Percentiles rank a stretch among this genome's conserved stretches.
Evolutionary conservation across 2,797 vertebrate genomes (phyloP).

Genomic region (Peromyscus melanophrys): DNA sequence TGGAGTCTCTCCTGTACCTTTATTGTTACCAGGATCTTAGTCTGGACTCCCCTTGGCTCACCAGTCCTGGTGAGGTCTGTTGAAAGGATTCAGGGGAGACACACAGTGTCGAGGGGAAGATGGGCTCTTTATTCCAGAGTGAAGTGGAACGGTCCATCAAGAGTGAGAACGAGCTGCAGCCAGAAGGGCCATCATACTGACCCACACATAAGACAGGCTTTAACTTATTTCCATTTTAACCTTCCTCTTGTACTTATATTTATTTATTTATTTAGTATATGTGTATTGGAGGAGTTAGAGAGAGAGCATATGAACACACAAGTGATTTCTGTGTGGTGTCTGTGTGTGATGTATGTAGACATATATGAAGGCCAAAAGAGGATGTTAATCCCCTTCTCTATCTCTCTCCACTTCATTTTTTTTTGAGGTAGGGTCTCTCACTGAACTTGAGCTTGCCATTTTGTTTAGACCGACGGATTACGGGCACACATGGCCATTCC

Average conservation of each 20-base stretch:
- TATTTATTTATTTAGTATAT: not conserved
- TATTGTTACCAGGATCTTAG: not conserved
- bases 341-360: not conserved
- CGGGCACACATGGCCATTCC: not conserved
- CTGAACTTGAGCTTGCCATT: not conserved
- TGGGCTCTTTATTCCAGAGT: not conserved
- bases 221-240: not conserved
- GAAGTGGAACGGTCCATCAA: not conserved
- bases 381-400: not conserved
- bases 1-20: not conserved
- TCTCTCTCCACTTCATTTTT: not conserved
- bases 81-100: not conserved
- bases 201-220: not conserved
- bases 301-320: not conserved
- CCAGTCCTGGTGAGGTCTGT: not conserved
- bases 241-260: not conserved
- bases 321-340: not conserved
- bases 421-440: not conserved
- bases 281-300: not conserved
- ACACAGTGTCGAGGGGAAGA: not conserved
- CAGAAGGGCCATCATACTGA: too few relatives aligned
- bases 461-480: not conserved
- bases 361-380: not conserved
- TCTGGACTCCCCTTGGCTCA: too few relatives aligned
- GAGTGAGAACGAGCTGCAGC: not conserved